Evolutionary conservation across 2,888 invertebrate genomes (phyloP).

Genomic region (Zaprionus obscuricornis): DNA sequence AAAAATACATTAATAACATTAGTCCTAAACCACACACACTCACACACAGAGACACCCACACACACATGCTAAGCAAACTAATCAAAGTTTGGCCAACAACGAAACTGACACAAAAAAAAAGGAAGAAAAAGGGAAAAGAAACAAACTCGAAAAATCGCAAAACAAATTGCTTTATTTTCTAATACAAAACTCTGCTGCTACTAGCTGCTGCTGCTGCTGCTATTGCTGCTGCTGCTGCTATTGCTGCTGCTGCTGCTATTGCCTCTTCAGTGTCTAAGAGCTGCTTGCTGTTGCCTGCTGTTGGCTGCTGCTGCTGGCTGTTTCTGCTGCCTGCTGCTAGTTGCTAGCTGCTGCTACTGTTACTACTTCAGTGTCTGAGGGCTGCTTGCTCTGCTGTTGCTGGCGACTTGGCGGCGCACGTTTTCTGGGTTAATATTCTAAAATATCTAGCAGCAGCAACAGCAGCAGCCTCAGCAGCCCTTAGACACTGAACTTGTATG

Average conservation of each 20-base stretch:
- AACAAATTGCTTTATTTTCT: slow-evolving; percentile 75
- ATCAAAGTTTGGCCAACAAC: slow-evolving; percentile 63
- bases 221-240: slow-evolving; percentile 1
- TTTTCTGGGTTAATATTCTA: slow-evolving; percentile 44
- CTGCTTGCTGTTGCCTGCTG: too few relatives aligned
- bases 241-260: slow-evolving; percentile 10
- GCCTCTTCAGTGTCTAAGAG: too few relatives aligned
- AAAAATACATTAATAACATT: slow-evolving; percentile 72
- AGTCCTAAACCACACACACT: slow-evolving; percentile 14
- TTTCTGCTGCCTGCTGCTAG: too few relatives aligned
- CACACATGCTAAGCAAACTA: slow-evolving; percentile 62
- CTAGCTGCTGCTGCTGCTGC: slow-evolving; percentile 8
- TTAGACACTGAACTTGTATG: background rate
- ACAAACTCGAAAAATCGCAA: slow-evolving; percentile 48
- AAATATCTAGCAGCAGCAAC: slow-evolving; percentile 32
- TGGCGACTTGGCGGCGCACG: too few relatives aligned
- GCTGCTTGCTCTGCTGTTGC: too few relatives aligned
- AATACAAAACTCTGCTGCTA: slow-evolving; percentile 15
- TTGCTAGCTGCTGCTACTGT: too few relatives aligned
- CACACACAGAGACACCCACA: slow-evolving; percentile 19
- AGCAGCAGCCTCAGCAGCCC: background rate
- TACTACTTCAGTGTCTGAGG: too few relatives aligned
- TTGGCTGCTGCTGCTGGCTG: too few relatives aligned
- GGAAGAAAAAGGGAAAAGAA: background rate
- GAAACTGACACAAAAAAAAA: slow-evolving; percentile 26